Evolutionary conservation across 2,888 invertebrate species (phyloP).

Genomic region (Drosophila melanosoma): DNA sequence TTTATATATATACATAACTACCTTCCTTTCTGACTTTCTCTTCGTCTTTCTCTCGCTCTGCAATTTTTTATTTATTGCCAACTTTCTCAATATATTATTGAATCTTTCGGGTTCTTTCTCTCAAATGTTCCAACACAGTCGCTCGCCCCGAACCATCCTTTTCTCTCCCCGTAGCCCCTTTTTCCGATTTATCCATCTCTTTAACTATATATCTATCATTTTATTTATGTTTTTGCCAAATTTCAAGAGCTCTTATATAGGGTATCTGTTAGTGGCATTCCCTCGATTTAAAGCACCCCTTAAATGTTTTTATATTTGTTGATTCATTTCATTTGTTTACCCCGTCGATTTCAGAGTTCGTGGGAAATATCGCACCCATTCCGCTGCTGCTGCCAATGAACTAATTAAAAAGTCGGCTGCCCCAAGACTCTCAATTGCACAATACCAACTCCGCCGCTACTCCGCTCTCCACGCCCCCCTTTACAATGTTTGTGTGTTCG

Average conservation of each 20-base stretch:
- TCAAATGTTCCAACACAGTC: neutral
- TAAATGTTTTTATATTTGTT: constrained; percentile 59
- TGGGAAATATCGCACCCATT: constrained; percentile 75
- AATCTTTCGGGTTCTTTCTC: neutral
- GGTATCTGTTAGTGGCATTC: constrained; percentile 1
- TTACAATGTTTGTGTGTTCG: constrained; percentile 27
- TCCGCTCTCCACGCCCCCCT: neutral
- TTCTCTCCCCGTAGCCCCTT: neutral
- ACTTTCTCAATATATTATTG: neutral
- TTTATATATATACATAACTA: neutral
- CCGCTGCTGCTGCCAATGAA: constrained; percentile 59
- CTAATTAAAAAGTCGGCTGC: constrained; percentile 71
- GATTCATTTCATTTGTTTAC: constrained; percentile 77
- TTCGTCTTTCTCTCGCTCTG: neutral
- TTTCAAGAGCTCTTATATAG: neutral
- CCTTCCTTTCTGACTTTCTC: neutral
- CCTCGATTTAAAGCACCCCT: neutral
- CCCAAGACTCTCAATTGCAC: constrained; percentile 60
- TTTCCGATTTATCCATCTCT: neutral
- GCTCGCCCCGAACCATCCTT: neutral
- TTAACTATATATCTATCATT: neutral
- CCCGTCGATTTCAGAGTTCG: constrained; percentile 62
- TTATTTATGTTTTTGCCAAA: no score
- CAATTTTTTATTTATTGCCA: neutral
- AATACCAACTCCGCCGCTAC: constrained; percentile 20